Base-by-base conservation (phyloP, 2,797 vertebrate species). In the Amblyraja radiata region DNA sequence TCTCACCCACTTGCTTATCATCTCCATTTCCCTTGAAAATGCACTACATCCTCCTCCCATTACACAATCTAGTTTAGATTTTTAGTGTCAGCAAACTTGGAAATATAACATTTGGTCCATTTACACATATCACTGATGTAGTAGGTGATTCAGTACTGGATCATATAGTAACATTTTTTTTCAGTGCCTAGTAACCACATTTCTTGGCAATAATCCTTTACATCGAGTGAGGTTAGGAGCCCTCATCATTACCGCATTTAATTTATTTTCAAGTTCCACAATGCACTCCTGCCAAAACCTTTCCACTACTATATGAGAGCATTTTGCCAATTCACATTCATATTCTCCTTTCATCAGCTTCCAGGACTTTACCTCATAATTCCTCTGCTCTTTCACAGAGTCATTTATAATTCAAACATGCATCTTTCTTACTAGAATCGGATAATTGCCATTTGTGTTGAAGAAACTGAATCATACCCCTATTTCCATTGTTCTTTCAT, bases 271-370 rank as follows among this genome's bases (percentile, higher is more conserved):
- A 91, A 54, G 10, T 28, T 74, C 73, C 25, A 14, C 21, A 58
- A n/a, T 76, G 28, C 1, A 16, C 46, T 54, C 21, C 10, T 54
- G 39, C 25, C 11, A 91, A 74, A 10, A 74, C 25, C 73, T 46
- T 76, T 92, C 39, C 36, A 28, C 39, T 74, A 25, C 39, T 46
- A 6, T 10, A 63, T 92, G 14, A 91, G 36, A 13, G 11, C 16
- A 73, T n/a, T 92, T 39, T 32, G 68, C 90, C 71, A 74, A 39
- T 2, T 68, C 32, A 16, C 14, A 18, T 36, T 88, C 90, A 54
- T 76, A 54, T 73, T 73, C 90, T 76, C 39, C 71, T 92, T 73
- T 92, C 84, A 92, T 54, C 39, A 46, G 39, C 5, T 74, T 92
- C 36, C 68, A 92, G 65, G 39, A 11, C 23, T 46, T 92, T 76